Conservation (phyloP, 2,797 vertebrate genomes). For the Sebastes steindachneri region DNA sequence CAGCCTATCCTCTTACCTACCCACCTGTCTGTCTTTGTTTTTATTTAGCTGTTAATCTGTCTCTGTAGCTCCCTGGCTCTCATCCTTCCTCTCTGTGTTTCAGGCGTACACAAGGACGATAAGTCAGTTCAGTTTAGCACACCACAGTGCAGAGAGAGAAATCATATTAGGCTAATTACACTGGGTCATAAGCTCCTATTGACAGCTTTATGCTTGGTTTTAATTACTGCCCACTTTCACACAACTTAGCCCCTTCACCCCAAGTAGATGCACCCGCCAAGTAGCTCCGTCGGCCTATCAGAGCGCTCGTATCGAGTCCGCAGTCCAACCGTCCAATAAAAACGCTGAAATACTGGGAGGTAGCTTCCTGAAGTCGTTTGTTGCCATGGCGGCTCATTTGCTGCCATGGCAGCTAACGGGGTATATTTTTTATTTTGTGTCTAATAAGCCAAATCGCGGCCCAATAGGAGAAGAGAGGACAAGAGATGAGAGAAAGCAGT, state of each 20-base stretch:
- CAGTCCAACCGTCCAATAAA: conserved; percentile 71
- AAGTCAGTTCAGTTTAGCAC: conserved; percentile 72
- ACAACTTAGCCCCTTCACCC: conserved; percentile 84
- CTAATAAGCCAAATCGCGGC: conserved; percentile 82
- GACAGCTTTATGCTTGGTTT: conserved; percentile 87
- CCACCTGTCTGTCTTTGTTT: conserved; percentile 9
- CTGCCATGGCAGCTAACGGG: conserved; percentile 80
- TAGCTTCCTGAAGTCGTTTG: conserved; percentile 76
- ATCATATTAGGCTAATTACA: conserved; percentile 86
- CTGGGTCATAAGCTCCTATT: conserved; percentile 84
- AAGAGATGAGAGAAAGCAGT: conserved; percentile 70
- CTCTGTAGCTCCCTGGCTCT: conserved; percentile 40
- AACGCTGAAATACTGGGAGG: conserved; percentile 60
- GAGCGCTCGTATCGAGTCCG: conserved; percentile 45
- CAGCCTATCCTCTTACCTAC: not conserved
- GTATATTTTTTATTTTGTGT: conserved; percentile 87
- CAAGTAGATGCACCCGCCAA: conserved; percentile 79
- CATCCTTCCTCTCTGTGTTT: conserved; percentile 49
- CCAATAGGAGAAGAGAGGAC: conserved; percentile 74
- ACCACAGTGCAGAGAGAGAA: conserved; percentile 74
- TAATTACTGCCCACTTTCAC: conserved; percentile 87
- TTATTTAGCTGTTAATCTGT: conserved; percentile 57
- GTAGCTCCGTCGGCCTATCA: conserved; percentile 68
- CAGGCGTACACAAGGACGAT: conserved; percentile 76
- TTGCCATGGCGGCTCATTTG: conserved; percentile 84